Evolutionary conservation across 2,113 vertebrate genomes (phyloP).

Genomic region (Istiophorus platypterus): DNA sequence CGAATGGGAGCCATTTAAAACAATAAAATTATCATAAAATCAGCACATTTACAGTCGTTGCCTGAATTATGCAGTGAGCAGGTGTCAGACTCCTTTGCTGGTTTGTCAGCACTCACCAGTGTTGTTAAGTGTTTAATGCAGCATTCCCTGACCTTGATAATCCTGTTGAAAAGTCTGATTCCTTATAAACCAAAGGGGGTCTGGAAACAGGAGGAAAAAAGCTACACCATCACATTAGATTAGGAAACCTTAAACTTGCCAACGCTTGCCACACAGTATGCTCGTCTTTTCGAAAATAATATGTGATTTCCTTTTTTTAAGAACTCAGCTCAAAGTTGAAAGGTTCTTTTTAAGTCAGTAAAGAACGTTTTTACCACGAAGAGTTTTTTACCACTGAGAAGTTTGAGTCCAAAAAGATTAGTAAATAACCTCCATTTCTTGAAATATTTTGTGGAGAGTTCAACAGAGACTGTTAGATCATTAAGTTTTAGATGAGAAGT

Average conservation of each 20-base stretch:
- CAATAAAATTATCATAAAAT: neutral
- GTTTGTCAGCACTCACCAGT: neutral
- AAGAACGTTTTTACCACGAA: slow-evolving; percentile 3
- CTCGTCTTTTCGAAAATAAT: slow-evolving; percentile 1
- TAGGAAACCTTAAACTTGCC: slow-evolving; percentile 3
- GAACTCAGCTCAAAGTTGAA: slow-evolving; percentile 8
- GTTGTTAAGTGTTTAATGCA: neutral
- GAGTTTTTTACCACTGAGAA: neutral
- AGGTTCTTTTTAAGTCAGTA: slow-evolving; percentile 4
- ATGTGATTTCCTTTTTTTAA: slow-evolving; percentile 1
- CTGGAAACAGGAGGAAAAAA: slow-evolving; percentile 13
- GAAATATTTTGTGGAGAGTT: neutral
- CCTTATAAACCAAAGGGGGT: slow-evolving; percentile 4
- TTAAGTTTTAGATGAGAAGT: neutral
- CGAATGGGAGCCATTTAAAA: neutral
- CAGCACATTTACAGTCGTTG: neutral
- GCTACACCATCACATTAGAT: slow-evolving; percentile 44
- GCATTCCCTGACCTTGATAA: neutral
- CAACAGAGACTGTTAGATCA: neutral
- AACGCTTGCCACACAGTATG: neutral
- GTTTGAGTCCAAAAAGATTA: neutral
- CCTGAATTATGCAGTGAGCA: too few species aligned
- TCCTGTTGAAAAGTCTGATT: slow-evolving; percentile 1
- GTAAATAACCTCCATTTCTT: neutral
- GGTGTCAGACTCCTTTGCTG: neutral